These are phyloP conservation scores for Pseudomyrmex dendroicus DNA, from an alignment of 1,140 invertebrate species.

Conservation along the genomic window DNA sequence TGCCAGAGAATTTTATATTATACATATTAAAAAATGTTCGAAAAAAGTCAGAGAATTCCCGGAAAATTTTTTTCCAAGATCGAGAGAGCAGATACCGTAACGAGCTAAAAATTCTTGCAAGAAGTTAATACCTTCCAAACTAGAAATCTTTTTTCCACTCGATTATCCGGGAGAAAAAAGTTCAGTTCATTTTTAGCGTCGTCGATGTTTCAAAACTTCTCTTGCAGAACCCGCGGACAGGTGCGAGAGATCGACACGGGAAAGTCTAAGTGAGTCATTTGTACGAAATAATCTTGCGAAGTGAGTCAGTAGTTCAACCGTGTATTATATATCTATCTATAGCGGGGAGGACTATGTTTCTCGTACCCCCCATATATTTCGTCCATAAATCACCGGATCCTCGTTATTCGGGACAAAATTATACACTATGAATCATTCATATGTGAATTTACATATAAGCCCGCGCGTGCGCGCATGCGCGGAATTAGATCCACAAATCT, in stretches of 20 bases:
- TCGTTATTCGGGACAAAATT: conserved; percentile 35
- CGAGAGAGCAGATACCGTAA: no score
- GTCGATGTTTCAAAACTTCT: not conserved
- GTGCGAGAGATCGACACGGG: no score
- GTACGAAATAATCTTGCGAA: conserved; percentile 36
- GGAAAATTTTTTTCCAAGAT: no score
- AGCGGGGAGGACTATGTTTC: conserved; percentile 1
- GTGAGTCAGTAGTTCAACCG: conserved; percentile 44
- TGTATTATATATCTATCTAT: conserved; percentile 22
- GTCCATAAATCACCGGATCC: conserved; percentile 23
- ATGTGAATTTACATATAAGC: not conserved
- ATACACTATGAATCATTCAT: conserved; percentile 52
- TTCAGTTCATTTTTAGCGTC: not conserved
- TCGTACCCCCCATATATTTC: conserved; percentile 30
- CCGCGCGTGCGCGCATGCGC: not conserved
- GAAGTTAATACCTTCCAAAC: conserved; percentile 1
- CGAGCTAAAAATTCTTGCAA: conserved; percentile 17
- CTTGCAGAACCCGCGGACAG: not conserved
- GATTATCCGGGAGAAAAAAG: not conserved
- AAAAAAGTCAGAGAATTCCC: no score
- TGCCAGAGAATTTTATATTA: no score
- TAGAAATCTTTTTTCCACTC: not conserved
- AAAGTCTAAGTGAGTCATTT: conserved; percentile 2
- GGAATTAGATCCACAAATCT: conserved; percentile 35
- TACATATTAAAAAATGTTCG: no score